These are phyloP conservation scores for Tyrannus savana DNA, from an alignment of 2,113 vertebrate species.

Conservation along the genomic window DNA sequence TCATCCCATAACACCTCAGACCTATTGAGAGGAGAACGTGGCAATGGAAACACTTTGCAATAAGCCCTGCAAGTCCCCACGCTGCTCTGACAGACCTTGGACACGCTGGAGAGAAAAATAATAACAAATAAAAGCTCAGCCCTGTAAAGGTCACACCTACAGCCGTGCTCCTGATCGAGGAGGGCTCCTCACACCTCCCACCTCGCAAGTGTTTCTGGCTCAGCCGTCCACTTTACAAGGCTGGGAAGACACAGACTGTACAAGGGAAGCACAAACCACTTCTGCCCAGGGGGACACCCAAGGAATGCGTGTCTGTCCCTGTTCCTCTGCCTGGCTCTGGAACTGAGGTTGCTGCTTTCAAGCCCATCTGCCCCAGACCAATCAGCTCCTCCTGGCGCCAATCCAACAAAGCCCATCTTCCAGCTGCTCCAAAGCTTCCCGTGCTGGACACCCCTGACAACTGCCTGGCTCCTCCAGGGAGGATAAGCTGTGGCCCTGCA, in stretches of 20 bases:
- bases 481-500: not conserved
- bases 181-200: not conserved
- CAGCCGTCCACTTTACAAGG: not conserved
- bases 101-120: not conserved
- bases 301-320: not conserved
- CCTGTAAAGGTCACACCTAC: not conserved
- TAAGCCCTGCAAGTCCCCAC: not conserved
- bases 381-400: not conserved
- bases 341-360: not conserved
- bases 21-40: not conserved
- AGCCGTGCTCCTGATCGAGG: not conserved
- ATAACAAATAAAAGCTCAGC: not conserved
- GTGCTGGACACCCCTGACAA: not conserved
- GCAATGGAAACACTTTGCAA: not conserved
- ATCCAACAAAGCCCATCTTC: accelerated
- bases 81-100: not conserved
- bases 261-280: not conserved
- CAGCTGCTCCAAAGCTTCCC: not conserved
- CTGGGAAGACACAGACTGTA: not conserved
- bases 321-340: not conserved
- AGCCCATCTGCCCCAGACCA: not conserved
- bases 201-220: not conserved
- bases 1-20: not conserved
- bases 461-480: not conserved
- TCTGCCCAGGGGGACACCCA: not conserved